Base-by-base conservation (phyloP, 2,113 vertebrate species). In the Girardinichthys multiradiatus region DNA sequence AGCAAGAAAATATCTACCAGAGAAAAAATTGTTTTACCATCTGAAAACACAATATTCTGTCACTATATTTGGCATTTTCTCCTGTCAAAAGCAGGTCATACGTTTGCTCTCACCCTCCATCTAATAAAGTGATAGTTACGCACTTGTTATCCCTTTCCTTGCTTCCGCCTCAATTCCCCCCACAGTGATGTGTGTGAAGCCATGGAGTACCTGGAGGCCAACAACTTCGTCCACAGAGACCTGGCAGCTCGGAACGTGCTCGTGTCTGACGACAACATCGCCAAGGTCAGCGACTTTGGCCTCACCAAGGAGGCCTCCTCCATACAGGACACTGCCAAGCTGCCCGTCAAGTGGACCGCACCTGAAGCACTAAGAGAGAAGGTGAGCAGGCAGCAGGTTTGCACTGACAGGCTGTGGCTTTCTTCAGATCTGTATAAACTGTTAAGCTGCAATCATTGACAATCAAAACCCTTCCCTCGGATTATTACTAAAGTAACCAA, bases 281-380 rank as follows among this genome's bases (percentile, higher is more conserved):
- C 98, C 33, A 99, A 99, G 87, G 97, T 99, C 92, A 99, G 97
- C 68, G 98, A 99, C 90, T 99, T 99, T 0, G 98, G 98, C 59
- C 96, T 99, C 79, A 98, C 98, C 70, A 99, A 99, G 92, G 97
- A 99, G 90, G 97, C 97, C 12, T 98, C 97, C 5, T 97, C 94
- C 90, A 96, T 95, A 29, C 97, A 98, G 91, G 97, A 99, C 95
- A 97, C 96, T 0, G 97, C 95, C 86, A 99, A 99, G 90, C 95
- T 99, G 85, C 98, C 97, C 0, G 97, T 99, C 89, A 99, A 99
- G 76, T 99, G 98, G 97, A 99, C 97, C 0, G 95, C 98, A 0
- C 97, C 97, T 0, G 97, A 99, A 92, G 97, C 98, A 81, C 93
- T 99, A 87, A 93, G 97, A 91, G 97, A 99, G 94, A 99, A 99